Percentiles rank a stretch among this genome's conserved stretches.
Evolutionary conservation across 2,113 vertebrate species (phyloP).

Genomic region (Aphelocoma coerulescens): DNA sequence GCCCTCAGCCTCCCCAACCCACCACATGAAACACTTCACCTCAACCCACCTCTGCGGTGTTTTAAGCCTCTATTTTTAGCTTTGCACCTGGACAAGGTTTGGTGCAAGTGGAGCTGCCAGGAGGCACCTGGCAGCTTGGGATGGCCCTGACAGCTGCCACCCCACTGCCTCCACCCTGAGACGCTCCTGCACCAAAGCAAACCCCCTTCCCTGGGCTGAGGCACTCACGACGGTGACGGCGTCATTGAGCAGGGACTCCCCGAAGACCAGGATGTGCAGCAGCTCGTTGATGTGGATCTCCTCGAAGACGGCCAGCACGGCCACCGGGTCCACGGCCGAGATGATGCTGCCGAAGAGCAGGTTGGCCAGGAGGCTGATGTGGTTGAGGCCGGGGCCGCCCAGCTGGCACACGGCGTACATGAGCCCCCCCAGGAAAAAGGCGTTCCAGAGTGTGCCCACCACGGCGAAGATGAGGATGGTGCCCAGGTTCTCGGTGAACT

Average conservation of each 20-base stretch:
- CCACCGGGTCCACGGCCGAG: conserved; percentile 95
- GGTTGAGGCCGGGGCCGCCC: conserved; percentile 56
- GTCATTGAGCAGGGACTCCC: conserved; percentile 95
- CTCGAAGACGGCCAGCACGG: conserved; percentile 95
- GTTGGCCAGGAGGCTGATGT: conserved; percentile 84
- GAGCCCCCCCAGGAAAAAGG: conserved; percentile 90
- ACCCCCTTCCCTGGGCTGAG: fast-evolving
- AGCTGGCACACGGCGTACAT: conserved; percentile 89
- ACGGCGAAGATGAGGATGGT: conserved; percentile 98
- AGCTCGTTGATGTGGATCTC: conserved; percentile 99
- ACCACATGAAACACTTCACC: not conserved
- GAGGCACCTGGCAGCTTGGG: not conserved
- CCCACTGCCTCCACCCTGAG: not conserved
- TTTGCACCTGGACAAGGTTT: not conserved
- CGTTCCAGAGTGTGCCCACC: conserved; percentile 94
- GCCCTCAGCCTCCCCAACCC: not conserved
- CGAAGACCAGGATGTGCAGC: conserved; percentile 95
- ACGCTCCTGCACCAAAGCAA: fast-evolving
- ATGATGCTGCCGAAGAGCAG: conserved; percentile 93
- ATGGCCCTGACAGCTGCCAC: not conserved
- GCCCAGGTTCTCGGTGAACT: conserved; percentile 95
- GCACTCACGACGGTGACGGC: conserved; percentile 92
- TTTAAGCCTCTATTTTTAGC: not conserved
- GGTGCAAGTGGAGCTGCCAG: not conserved
- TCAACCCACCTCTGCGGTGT: not conserved